Evolutionary conservation across 2,888 invertebrate species (phyloP).

Genomic region (Amphipoea oculea): DNA sequence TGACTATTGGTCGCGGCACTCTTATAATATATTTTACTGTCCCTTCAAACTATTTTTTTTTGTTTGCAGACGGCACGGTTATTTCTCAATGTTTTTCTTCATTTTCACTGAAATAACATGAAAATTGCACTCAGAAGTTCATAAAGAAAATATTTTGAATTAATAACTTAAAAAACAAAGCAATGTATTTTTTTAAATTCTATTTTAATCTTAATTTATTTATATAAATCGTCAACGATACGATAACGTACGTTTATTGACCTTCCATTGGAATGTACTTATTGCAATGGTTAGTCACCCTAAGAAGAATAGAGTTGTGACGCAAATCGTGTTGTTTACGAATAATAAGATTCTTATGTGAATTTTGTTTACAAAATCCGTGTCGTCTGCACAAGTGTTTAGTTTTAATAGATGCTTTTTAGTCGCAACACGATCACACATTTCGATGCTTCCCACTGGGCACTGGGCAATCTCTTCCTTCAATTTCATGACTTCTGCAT

Average conservation of each 20-base stretch:
- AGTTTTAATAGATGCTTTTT: constrained; percentile 77
- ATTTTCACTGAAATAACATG: not conserved
- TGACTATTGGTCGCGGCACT: constrained; percentile 11
- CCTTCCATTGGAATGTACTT: not conserved
- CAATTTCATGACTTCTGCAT: constrained; percentile 68
- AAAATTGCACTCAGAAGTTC: not conserved
- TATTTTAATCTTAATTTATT: not conserved
- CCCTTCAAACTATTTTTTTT: constrained; percentile 30
- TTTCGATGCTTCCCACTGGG: constrained; percentile 79
- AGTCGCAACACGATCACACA: constrained; percentile 86
- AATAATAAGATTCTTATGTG: not conserved
- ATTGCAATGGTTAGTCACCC: constrained; percentile 18
- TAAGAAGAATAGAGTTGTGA: not conserved
- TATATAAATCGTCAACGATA: not conserved
- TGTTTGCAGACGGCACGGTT: constrained; percentile 41
- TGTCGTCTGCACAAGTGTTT: constrained; percentile 50
- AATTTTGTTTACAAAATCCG: not conserved
- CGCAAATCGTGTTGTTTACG: not conserved
- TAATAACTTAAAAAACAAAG: not conserved
- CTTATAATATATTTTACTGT: constrained; percentile 39
- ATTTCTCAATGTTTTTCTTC: not conserved
- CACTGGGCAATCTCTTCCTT: constrained; percentile 67
- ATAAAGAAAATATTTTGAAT: not conserved
- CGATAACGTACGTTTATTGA: not conserved
- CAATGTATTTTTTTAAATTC: not conserved